Evolutionary conservation across 2,888 invertebrate species (phyloP), one percentile per base, ranked within the genome.

Genomic region (Lathronympha strigana): DNA sequence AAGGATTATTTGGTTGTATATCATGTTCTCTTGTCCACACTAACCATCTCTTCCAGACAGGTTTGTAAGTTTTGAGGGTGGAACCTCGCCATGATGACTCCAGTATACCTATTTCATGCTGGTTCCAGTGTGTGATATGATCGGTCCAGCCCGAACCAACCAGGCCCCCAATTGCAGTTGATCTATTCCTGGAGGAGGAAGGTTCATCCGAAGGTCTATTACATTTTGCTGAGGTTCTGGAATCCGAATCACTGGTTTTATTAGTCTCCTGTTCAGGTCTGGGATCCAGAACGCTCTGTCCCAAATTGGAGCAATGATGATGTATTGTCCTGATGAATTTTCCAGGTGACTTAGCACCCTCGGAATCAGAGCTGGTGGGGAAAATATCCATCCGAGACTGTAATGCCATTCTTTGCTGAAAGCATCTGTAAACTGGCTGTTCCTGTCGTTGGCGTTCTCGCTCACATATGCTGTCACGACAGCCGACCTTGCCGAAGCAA

Each of bases 361-460:
- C 4, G 73, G 74, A 5, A 76, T 71, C 23, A 74, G 55, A 8
- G 58, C 54, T 5, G 74, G 73, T 1, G 74, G 74, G 4, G 73
- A 72, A 51, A 76, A 74, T 3, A 73, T 40, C 71, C 69, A 72
- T 2, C 67, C 71, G 1, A 73, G 67, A 4, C 15, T 63, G 67
- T 55, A 69, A 0, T 64, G 4, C 72, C 72, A 72, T 2, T 8
- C 28, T 33, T 55, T 53, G 58, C 71, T 71, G 71, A 74, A 72
- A 0, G 71, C 72, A 31, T 74, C 68, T 38, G 40, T 43, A 60
- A 72, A 8, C 31, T 43, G 8, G 63, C 61, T 1, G 33, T 23
- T 1, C n/a, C 11, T 13, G 61, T 73, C 71, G n/a, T 19, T 61
- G 4, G 36, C 36, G 33, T 70, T 62, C 33, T 36, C 23, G 4